These are phyloP conservation scores for Engraulis encrasicolus DNA, from an alignment of 2,113 vertebrate genomes.

Conservation along the genomic window DNA sequence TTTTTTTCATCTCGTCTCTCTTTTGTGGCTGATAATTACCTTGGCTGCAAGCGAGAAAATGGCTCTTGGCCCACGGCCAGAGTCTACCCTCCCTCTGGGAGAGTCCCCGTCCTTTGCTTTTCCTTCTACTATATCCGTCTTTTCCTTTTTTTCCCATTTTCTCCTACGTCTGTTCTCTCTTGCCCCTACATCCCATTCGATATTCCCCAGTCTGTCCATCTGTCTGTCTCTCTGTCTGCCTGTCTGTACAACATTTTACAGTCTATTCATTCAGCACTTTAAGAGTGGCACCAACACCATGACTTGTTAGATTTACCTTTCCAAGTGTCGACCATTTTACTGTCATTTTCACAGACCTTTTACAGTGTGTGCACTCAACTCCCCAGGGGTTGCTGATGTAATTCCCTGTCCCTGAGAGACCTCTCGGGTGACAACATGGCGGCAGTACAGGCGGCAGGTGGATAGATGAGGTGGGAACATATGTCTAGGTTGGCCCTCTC, in stretches of 20 bases:
- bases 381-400: not conserved
- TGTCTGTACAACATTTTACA: too few species aligned
- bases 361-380: too few species aligned
- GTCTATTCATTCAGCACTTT: too few species aligned
- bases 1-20: not conserved
- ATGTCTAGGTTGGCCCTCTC: not conserved
- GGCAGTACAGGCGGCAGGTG: too few species aligned
- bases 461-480: not conserved
- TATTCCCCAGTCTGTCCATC: not conserved
- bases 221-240: not conserved
- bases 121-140: not conserved
- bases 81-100: not conserved
- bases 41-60: not conserved
- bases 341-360: too few species aligned
- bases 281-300: too few species aligned
- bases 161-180: not conserved
- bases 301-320: too few species aligned
- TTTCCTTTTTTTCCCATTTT: not conserved
- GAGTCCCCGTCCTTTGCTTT: not conserved
- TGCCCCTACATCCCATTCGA: not conserved
- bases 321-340: too few species aligned
- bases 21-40: slow-evolving; percentile 14
- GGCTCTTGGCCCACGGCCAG: not conserved
- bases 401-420: not conserved
- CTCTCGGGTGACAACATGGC: not conserved